Base-by-base conservation (phyloP, 2,888 invertebrate genomes). In the Cyclophora albipunctata region DNA sequence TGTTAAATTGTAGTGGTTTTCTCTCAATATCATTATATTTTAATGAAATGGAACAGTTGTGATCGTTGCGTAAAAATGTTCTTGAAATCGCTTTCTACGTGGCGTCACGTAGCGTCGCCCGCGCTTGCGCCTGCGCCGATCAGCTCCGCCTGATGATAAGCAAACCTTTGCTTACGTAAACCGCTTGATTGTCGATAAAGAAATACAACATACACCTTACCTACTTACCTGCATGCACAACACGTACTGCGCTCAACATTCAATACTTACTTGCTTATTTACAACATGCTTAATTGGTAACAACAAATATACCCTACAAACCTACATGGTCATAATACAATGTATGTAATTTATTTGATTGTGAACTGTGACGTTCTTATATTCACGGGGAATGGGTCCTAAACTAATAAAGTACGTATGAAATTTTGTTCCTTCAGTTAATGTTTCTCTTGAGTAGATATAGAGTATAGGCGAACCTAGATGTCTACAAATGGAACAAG, bases 11-110 rank as follows among this genome's bases (percentile, higher is more conserved):
- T 50, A 46, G 52, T 47, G 47, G 46, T 47, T 53, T 55, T 52
- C 52, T 50, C 53, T 50, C 53, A 48, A 51, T 59, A 49, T 59
- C 43, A 33, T 52, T 50, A 50, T 55, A 53, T 64, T 57, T 69
- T 73, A 76, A 73, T 78, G 67, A 75, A 75, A 73, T 71, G 72
- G 62, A 78, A 74, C 71, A 66, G 63, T 62, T 58, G 60, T 64
- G 58, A 61, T 51, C 58, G 69, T 83, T 83, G 72, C 79, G 76
- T 74, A 81, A 60, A 20, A 81, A 76, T 69, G 76, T 76, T 81
- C 78, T 79, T 81, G 78, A 79, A 80, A 78, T 80, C 76, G 80
- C 79, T 84, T 81, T 82, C 81, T 78, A 81, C 81, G 71, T 66
- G 70, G 73, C 78, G 78, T 76, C 78, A 79, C 75, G 64, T 57